Evolutionary conservation across 2,888 invertebrate species (phyloP).

Genomic region (Drosophila mercatorum): DNA sequence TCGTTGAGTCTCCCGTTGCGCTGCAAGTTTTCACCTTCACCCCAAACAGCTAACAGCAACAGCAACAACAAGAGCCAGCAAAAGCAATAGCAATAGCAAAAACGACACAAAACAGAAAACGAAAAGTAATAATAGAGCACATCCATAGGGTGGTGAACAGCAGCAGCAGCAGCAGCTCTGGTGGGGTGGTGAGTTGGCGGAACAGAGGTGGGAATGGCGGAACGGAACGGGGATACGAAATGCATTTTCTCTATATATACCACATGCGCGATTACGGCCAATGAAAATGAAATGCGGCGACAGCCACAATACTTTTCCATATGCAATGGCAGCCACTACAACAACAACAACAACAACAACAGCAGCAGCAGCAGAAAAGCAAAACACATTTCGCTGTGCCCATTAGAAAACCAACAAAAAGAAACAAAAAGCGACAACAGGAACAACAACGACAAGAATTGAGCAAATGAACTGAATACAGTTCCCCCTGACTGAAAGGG

Average conservation of each 20-base stretch:
- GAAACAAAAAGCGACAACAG: conserved; percentile 5
- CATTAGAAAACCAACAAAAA: conserved; percentile 42
- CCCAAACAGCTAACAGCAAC: conserved; percentile 50
- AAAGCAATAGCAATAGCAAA: conserved; percentile 21
- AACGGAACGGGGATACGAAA: conserved; percentile 20
- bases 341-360: conserved; percentile 20
- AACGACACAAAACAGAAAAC: conserved; percentile 36
- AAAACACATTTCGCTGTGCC: conserved; percentile 57
- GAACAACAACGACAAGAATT: conserved; percentile 44
- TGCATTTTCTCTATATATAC: conserved; percentile 47
- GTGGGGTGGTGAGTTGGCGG: conserved; percentile 3
- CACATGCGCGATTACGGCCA: conserved; percentile 38
- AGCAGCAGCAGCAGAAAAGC: conserved; percentile 19
- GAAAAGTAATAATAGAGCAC: conserved; percentile 52
- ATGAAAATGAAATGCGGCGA: conserved; percentile 62
- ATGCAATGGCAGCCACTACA: conserved; percentile 30
- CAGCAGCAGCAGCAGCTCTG: conserved; percentile 1
- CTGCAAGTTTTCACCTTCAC: conserved; percentile 74
- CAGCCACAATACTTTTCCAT: conserved; percentile 48
- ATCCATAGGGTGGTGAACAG: conserved; percentile 21
- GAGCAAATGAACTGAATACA: conserved; percentile 62
- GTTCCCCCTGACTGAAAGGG: conserved; percentile 14
- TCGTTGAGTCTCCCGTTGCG: conserved; percentile 31
- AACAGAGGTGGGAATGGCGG: conserved; percentile 17
- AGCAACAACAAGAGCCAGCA: conserved; percentile 6